Conservation (phyloP, 37 sponge, comb jelly and placozoan genomes). For the Agelas oroides region DNA sequence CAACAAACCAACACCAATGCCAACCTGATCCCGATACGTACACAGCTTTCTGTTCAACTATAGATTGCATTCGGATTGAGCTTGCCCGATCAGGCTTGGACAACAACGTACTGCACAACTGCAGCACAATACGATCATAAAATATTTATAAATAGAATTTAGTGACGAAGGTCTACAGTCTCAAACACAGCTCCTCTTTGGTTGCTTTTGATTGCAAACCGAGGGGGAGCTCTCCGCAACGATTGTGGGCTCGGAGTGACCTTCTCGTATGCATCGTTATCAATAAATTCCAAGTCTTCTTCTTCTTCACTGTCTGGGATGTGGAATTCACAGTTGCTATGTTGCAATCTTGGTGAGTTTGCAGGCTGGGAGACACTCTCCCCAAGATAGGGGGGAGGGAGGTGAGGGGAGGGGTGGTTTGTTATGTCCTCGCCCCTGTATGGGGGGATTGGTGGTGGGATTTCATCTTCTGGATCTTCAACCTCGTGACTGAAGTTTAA, state of each 20-base stretch:
- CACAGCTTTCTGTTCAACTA: too few relatives aligned
- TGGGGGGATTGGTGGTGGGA: constrained; percentile 9
- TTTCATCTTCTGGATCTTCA: neutral
- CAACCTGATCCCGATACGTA: too few relatives aligned
- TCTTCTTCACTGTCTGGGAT: constrained; percentile 1
- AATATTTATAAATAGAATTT: too few relatives aligned
- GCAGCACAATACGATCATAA: too few relatives aligned
- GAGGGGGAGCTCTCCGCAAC: neutral
- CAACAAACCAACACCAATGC: too few relatives aligned
- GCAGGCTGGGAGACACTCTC: constrained; percentile 34
- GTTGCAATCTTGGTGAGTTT: neutral
- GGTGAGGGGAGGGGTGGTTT: neutral
- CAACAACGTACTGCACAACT: too few relatives aligned
- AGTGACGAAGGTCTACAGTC: constrained; percentile 10
- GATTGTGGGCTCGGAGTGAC: too few relatives aligned
- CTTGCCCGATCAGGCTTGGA: too few relatives aligned
- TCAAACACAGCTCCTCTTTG: constrained; percentile 30
- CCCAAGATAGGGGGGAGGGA: constrained; percentile 11
- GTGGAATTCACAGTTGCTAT: neutral
- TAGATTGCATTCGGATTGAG: too few relatives aligned
- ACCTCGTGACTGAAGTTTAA: constrained; percentile 14
- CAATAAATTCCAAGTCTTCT: constrained; percentile 24
- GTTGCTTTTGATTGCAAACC: constrained; percentile 13
- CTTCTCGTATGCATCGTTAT: constrained; percentile 43
- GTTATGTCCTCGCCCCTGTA: neutral